Evolutionary conservation across 2,888 invertebrate species (phyloP), one percentile per base, ranked within the genome.

Genomic region (Halocaridina rubra): DNA sequence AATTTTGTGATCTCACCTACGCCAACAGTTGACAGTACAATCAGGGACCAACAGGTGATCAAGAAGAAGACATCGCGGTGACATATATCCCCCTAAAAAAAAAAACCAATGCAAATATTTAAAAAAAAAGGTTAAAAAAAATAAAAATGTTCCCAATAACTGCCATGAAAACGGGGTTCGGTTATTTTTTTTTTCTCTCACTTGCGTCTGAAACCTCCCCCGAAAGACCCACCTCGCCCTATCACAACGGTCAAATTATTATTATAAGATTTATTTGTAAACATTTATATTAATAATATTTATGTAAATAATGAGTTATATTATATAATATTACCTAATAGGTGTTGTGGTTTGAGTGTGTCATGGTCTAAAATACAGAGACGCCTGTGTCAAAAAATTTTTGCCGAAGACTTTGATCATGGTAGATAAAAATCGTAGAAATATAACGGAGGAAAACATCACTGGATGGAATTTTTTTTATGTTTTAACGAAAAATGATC

Each of bases 281-380:
- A 81, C 82, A 82, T 46, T 82, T 76, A 82, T 82, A 82, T 76
- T 82, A 77, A 82, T 82, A 82, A 82, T 82, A 82, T 82, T 82
- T 82, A 82, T 82, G 82, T 82, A 82, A 57, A 82, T 82, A 82
- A 82, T 77, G 82, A 82, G 76, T 69, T 82, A 69, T 82, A 81
- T 75, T 81, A 82, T 82, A 82, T 80, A 80, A 72, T 80, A 74
- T n/a, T 67, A 80, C 74, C 59, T 81, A 76, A 39, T 82, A 69
- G 76, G 82, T 82, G 82, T 82, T 77, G 77, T 82, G 82, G 82
- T 69, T 46, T 29, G 64, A 53, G 76, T 57, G 81, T 39, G 53
- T 59, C 59, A 57, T 57, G 30, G 72, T 39, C n/a, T 57, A 32
- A 27, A 57, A 33, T n/a, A 10, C 4, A 53, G 53, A 53, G 53